Evolutionary conservation across 1,140 invertebrate genomes (phyloP).

Genomic region (Drosophila serrata): DNA sequence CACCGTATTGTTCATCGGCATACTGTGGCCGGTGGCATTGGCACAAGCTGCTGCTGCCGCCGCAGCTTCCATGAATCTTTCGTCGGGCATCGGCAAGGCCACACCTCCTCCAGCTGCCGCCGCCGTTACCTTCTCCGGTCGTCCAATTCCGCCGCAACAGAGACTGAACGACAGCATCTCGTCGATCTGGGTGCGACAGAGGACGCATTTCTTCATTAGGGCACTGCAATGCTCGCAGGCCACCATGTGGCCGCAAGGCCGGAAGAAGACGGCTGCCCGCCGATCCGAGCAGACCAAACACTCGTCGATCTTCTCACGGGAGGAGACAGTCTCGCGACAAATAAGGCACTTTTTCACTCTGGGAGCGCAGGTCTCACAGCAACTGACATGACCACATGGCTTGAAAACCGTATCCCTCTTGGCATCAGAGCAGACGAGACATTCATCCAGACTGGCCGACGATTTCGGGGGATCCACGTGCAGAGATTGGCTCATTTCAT

Average conservation of each 20-base stretch:
- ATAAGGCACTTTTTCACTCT: slow-evolving; percentile 98
- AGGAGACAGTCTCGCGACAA: slow-evolving; percentile 93
- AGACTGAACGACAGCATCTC: slow-evolving; percentile 90
- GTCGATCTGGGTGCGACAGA: slow-evolving; percentile 95
- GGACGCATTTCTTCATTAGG: slow-evolving; percentile 98
- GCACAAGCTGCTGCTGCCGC: slow-evolving; percentile 63
- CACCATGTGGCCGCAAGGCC: slow-evolving; percentile 97
- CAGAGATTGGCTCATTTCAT: slow-evolving; percentile 71
- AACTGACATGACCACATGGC: slow-evolving; percentile 97
- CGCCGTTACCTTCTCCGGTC: slow-evolving; percentile 86
- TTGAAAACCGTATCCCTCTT: slow-evolving; percentile 94
- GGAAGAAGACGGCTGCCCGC: slow-evolving; percentile 95
- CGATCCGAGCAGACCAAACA: slow-evolving; percentile 98
- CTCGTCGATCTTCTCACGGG: slow-evolving; percentile 95
- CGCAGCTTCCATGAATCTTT: slow-evolving; percentile 58
- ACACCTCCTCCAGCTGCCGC: slow-evolving; percentile 12
- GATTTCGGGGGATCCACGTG: slow-evolving; percentile 49
- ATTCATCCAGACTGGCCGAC: slow-evolving; percentile 92
- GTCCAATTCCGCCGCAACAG: slow-evolving; percentile 88
- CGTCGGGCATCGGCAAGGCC: slow-evolving; percentile 30
- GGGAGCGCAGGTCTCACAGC: slow-evolving; percentile 95
- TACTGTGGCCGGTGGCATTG: slow-evolving; percentile 73
- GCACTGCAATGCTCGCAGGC: slow-evolving; percentile 96
- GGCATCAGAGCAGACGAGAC: slow-evolving; percentile 97
- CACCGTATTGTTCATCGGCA: slow-evolving; percentile 85